Conservation (phyloP, 2,797 vertebrate genomes). For the Arrhamphus sclerolepis region DNA sequence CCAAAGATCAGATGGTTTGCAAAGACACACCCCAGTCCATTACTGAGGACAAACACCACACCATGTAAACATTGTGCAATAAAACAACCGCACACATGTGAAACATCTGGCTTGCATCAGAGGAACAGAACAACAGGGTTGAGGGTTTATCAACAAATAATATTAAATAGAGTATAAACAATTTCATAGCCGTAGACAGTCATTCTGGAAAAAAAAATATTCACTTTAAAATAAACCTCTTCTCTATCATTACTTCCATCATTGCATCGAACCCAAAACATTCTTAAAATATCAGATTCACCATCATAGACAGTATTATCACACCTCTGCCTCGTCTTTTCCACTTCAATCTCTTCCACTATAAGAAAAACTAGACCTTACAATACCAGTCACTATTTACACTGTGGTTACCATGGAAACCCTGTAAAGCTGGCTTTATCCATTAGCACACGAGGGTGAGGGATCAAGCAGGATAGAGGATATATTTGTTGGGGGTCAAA, state of each 20-base stretch:
- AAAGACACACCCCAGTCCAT: slow-evolving; percentile 58
- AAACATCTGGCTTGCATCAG: slow-evolving; percentile 50
- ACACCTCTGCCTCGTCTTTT: slow-evolving; percentile 24
- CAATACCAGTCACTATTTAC: slow-evolving; percentile 70
- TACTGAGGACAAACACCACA: slow-evolving; percentile 60
- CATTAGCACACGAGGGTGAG: slow-evolving; percentile 18
- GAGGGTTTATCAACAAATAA: slow-evolving; percentile 38
- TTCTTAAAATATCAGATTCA: slow-evolving; percentile 64
- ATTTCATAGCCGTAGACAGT: slow-evolving; percentile 67
- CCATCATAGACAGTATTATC: slow-evolving; percentile 49
- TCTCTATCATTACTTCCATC: slow-evolving; percentile 58
- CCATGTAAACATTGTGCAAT: slow-evolving; percentile 69
- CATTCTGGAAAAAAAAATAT: slow-evolving; percentile 66
- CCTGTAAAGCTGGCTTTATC: slow-evolving; percentile 62
- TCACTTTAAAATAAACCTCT: slow-evolving; percentile 78
- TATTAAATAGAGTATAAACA: slow-evolving; percentile 75
- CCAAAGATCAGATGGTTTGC: slow-evolving; percentile 50
- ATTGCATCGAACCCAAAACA: slow-evolving; percentile 80
- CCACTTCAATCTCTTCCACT: slow-evolving; percentile 35
- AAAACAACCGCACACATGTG: slow-evolving; percentile 59
- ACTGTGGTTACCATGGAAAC: slow-evolving; percentile 69
- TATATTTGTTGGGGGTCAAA: slow-evolving; percentile 44
- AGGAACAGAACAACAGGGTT: slow-evolving; percentile 40
- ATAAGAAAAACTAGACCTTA: slow-evolving; percentile 54
- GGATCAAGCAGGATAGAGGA: slow-evolving; percentile 18